These are phyloP conservation scores for Lophochroa leadbeateri DNA, from an alignment of 2,113 vertebrate species.

Conservation along the genomic window DNA sequence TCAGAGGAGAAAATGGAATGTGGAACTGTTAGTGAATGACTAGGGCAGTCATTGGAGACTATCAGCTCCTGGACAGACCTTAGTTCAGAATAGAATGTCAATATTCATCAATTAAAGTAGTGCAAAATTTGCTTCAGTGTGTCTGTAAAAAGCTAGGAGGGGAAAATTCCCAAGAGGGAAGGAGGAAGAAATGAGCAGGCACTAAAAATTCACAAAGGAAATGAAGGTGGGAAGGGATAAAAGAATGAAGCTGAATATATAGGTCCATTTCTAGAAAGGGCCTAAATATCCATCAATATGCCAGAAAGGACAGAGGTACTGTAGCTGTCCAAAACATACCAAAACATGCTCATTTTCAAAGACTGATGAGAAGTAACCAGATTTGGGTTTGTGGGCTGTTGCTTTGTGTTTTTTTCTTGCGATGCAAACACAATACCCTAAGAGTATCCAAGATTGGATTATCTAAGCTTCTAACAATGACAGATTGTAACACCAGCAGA, in stretches of 20 bases:
- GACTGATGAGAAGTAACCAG: background rate
- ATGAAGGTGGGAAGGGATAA: background rate
- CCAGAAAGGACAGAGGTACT: background rate
- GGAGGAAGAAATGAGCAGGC: background rate
- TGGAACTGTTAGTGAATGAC: background rate
- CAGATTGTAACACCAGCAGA: background rate
- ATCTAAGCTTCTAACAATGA: background rate
- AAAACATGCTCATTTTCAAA: background rate
- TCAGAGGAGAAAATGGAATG: background rate
- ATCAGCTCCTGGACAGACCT: background rate
- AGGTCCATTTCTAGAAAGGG: background rate
- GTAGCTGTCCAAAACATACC: background rate
- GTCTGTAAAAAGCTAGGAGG: background rate
- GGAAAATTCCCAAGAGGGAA: background rate
- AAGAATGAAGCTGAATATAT: background rate
- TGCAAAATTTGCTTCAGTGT: background rate
- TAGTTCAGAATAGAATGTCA: background rate
- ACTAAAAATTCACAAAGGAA: background rate
- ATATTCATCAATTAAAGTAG: background rate
- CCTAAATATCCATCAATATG: background rate
- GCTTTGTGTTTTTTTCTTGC: fast-evolving
- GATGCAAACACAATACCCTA: background rate
- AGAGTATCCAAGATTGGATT: background rate
- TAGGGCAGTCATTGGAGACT: background rate
- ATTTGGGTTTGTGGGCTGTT: background rate